Percentiles rank a stretch among this genome's conserved stretches.
phyloP scores from a whole-genome alignment of 2,888 invertebrate genomes.

The Siphonodentalium dalli region DNA sequence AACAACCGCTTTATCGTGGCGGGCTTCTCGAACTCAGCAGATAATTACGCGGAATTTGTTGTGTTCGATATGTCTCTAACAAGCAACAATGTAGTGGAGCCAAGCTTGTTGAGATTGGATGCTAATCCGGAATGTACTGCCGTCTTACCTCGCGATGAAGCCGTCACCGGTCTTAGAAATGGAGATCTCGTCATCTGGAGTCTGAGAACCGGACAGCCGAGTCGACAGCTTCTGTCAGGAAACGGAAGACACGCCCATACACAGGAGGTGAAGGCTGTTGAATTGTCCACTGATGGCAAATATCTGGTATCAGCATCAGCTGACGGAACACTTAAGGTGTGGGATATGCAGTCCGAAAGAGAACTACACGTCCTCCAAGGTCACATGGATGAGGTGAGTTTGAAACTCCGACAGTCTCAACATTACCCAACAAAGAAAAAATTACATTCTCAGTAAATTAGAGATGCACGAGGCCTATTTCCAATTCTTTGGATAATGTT shows the following conservation, averaged over 20 bases:
- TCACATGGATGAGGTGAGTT: constrained; percentile 61
- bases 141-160: constrained; percentile 61
- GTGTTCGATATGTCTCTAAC: constrained; percentile 61
- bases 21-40: constrained; percentile 62
- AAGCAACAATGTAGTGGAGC: constrained; percentile 54
- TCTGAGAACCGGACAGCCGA: constrained; percentile 57
- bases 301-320: constrained; percentile 62
- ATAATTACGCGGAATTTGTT: constrained; percentile 63
- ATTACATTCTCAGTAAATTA: too few species aligned
- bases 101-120: constrained; percentile 59
- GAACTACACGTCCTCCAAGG: constrained; percentile 58
- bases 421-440: neutral
- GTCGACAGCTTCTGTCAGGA: constrained; percentile 55
- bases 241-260: constrained; percentile 56
- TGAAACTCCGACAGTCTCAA: neutral
- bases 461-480: too few species aligned
- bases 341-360: constrained; percentile 61
- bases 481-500: too few species aligned
- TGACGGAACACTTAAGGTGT: constrained; percentile 62
- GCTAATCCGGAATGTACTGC: constrained; percentile 61
- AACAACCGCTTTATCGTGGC: constrained; percentile 62
- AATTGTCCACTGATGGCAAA: constrained; percentile 56
- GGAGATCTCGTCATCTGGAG: constrained; percentile 65
- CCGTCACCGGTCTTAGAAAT: constrained; percentile 62
- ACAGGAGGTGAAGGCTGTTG: constrained; percentile 60